Percentiles rank a stretch among this genome's conserved stretches.
phyloP scores from a whole-genome alignment of 2,113 vertebrate species.

The Lampris megalopsis region DNA sequence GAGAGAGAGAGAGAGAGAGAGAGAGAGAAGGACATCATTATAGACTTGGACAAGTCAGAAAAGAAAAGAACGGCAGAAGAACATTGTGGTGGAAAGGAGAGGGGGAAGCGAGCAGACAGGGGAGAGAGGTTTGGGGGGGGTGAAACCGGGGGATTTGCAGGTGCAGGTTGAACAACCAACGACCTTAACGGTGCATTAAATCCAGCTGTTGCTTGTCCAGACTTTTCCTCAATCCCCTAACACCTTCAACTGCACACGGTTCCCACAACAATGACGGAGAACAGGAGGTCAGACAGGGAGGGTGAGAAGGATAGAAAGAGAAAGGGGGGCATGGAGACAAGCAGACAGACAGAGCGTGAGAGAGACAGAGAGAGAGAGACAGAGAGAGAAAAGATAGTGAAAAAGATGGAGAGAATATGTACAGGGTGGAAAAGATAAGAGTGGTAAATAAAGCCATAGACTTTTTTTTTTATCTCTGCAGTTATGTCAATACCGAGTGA shows the following conservation, averaged over 20 bases:
- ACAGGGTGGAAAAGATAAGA: slow-evolving; percentile 52
- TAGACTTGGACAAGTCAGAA: slow-evolving; percentile 39
- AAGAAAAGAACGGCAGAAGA: slow-evolving; percentile 37
- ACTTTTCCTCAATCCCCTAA: slow-evolving; percentile 66
- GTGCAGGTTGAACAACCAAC: slow-evolving; percentile 80
- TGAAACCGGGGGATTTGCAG: slow-evolving; percentile 71
- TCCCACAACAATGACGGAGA: slow-evolving; percentile 46
- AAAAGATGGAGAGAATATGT: slow-evolving; percentile 30
- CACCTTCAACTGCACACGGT: slow-evolving; percentile 59
- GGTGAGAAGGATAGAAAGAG: neutral
- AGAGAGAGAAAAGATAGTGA: slow-evolving; percentile 29
- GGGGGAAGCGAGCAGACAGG: slow-evolving; percentile 40
- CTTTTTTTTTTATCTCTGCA: slow-evolving; percentile 31
- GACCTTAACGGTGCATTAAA: slow-evolving; percentile 82
- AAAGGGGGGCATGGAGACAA: neutral
- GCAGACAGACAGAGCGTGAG: slow-evolving; percentile 9
- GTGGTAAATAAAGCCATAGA: slow-evolving; percentile 50
- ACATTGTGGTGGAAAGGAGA: slow-evolving; percentile 48
- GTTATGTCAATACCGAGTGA: slow-evolving; percentile 71
- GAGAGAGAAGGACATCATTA: neutral
- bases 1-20: slow-evolving; percentile 10
- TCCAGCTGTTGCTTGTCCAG: slow-evolving; percentile 82
- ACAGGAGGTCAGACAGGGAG: neutral
- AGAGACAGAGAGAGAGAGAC: slow-evolving; percentile 17
- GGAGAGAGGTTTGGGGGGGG: slow-evolving; percentile 40